Conservation (phyloP, 2,797 vertebrate genomes). For the Vultur gryphus region DNA sequence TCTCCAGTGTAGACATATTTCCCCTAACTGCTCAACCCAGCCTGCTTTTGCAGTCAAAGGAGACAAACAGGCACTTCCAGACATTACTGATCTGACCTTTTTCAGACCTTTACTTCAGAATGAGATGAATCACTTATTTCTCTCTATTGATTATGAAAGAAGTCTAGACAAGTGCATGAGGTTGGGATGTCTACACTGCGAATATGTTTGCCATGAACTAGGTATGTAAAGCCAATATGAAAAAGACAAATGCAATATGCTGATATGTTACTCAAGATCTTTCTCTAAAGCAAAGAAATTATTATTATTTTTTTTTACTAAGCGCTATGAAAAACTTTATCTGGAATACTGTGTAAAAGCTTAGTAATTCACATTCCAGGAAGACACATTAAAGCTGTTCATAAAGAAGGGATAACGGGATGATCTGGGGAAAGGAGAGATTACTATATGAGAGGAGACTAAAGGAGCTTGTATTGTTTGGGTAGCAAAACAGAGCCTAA, state of each 20-base stretch:
- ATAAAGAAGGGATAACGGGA: background rate
- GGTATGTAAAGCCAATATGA: background rate
- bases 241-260: background rate
- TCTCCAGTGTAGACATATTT: background rate
- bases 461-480: background rate
- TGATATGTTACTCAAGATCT: background rate
- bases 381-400: background rate
- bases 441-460: background rate
- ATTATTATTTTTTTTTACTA: background rate
- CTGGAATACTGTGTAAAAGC: background rate
- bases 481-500: background rate
- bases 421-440: background rate
- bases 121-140: background rate
- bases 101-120: conserved; percentile 7
- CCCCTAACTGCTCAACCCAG: background rate
- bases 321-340: background rate
- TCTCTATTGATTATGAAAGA: background rate
- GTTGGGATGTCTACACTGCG: background rate
- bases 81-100: conserved; percentile 42
- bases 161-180: background rate
- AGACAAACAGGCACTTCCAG: conserved; percentile 7
- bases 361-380: background rate
- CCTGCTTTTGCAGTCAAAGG: background rate
- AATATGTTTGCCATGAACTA: background rate
- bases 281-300: background rate